Evolutionary conservation across 2,797 vertebrate species (phyloP), one percentile per base, ranked within the genome.

Genomic region (Neoniphon sammara): DNA sequence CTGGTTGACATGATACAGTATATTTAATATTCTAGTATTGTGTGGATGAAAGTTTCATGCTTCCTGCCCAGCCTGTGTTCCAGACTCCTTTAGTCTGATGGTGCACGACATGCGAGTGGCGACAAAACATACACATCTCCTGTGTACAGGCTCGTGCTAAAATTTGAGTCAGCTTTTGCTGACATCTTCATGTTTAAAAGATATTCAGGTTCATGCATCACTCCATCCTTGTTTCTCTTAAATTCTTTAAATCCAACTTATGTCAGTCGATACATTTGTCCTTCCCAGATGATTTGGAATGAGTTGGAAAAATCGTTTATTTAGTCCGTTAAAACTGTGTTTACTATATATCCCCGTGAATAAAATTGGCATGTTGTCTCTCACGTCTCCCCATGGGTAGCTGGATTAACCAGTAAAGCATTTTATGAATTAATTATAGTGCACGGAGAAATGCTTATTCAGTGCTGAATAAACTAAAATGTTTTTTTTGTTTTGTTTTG

Each of bases 361-460:
- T 68, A 66, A 72, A 81, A 75, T 18, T 84, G 70, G 63, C 75
- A 85, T 66, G 77, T 82, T 79, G 70, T 85, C 70, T 81, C 68
- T 68, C 63, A 42, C 23, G n/a, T 55, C 59, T 81, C 56, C 77
- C 60, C 44, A 54, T 70, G 71, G 56, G 66, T 68, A 64, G 54
- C 49, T 69, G 73, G 73, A 84, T 89, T 84, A 83, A 88, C 75
- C 69, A 80, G 75, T 79, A 85, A 88, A 75, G 67, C 54, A 64
- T 23, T 80, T 77, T 54, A 78, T 77, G 73, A 88, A 83, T 86
- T 63, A 83, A 79, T 87, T 85, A 82, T 70, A 18, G 61, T 55
- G 65, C 69, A 77, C 67, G 81, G 56, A 80, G 72, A 87, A 85
- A 80, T 72, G 69, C 77, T 87, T 82, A 70, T 82, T 86, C 66